phyloP scores from a whole-genome alignment of 2,113 vertebrate species.

The Tragelaphus imberbis region DNA sequence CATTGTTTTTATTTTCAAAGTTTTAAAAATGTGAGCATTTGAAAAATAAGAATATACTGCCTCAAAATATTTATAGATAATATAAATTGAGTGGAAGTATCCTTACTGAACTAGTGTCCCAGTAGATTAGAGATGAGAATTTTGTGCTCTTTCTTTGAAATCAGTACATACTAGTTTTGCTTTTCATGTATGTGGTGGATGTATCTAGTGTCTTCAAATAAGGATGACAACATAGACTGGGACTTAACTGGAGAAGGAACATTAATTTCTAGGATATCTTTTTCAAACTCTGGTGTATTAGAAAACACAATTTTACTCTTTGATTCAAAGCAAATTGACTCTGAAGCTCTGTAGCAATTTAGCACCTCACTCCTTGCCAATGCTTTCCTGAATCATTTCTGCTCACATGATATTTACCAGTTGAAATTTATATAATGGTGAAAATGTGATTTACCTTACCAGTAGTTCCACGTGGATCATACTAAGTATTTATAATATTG shows the following conservation, averaged over 20 bases:
- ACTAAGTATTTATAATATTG: slow-evolving; percentile 18
- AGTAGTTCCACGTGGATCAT: slow-evolving; percentile 37
- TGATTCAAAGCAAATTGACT: slow-evolving; percentile 36
- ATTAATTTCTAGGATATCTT: neutral
- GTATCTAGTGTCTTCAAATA: slow-evolving; percentile 48
- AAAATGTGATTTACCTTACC: slow-evolving; percentile 64
- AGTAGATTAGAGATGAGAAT: neutral
- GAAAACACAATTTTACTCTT: slow-evolving; percentile 7
- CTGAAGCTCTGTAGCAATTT: slow-evolving; percentile 42
- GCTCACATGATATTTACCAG: slow-evolving; percentile 63
- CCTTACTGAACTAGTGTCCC: neutral
- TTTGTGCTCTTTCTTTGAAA: slow-evolving; percentile 41
- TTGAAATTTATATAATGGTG: slow-evolving; percentile 66
- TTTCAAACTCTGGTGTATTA: slow-evolving; percentile 46
- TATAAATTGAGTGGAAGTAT: neutral
- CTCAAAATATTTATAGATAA: neutral
- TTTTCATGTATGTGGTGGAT: slow-evolving; percentile 14
- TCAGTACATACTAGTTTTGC: neutral
- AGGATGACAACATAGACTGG: neutral
- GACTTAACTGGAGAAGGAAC: neutral
- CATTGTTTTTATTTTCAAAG: neutral
- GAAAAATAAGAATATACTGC: neutral
- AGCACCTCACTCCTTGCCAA: neutral
- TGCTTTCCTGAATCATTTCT: slow-evolving; percentile 68
- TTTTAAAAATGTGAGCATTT: neutral